phyloP scores from a whole-genome alignment of 2,113 vertebrate species.

The Narcine bancroftii region DNA sequence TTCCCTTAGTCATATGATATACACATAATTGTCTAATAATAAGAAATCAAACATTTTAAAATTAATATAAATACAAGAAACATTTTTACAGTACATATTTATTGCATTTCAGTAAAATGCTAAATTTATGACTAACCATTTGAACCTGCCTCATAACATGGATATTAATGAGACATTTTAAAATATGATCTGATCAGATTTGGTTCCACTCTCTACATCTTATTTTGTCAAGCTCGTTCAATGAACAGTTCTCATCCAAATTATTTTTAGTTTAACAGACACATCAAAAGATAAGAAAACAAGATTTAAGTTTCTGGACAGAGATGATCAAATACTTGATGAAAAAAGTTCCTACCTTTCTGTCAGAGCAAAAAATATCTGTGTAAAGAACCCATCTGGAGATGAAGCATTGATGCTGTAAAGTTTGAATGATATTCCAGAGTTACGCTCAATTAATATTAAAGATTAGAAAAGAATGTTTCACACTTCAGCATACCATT shows the following conservation, averaged over 20 bases:
- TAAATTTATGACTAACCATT: not conserved
- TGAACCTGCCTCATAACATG: not conserved
- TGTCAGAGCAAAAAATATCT: not conserved
- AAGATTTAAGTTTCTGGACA: not conserved
- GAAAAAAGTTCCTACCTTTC: not conserved
- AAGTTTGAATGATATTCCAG: not conserved
- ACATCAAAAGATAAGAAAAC: not conserved
- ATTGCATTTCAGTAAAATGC: not conserved
- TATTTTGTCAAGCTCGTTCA: not conserved
- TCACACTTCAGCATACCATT: not conserved
- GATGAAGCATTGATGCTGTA: not conserved
- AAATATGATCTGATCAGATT: not conserved
- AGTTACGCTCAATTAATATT: not conserved
- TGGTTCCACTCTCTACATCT: not conserved
- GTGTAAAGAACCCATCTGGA: not conserved
- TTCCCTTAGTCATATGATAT: not conserved
- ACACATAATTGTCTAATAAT: not conserved
- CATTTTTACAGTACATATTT: not conserved
- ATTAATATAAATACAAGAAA: not conserved
- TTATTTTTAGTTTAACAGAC: not conserved
- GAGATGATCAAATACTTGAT: constrained; percentile 12
- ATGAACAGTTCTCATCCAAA: not conserved
- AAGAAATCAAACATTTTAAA: not conserved
- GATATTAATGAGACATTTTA: not conserved
- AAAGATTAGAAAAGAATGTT: not conserved